A percentile compares a stretch with the other conserved stretches of the same genome.
Conservation (phyloP, 2,797 vertebrate genomes). For the Tympanoctomys barrerae region DNA sequence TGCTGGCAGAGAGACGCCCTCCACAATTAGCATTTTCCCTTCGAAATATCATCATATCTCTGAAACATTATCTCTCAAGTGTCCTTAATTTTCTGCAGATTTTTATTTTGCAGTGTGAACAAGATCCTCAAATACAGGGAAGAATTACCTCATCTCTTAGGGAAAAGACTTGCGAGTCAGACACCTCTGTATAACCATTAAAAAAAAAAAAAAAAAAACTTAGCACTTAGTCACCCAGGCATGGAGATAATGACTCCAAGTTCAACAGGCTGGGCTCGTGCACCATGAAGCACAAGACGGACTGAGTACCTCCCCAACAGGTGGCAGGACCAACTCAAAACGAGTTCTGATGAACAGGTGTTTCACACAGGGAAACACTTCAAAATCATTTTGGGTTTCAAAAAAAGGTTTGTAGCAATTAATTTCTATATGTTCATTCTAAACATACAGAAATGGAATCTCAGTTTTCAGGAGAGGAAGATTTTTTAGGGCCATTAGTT, state of each 20-base stretch:
- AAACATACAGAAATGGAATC: not conserved
- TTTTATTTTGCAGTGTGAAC: slow-evolving; percentile 74
- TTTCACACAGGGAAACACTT: not conserved
- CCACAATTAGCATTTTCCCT: slow-evolving; percentile 84
- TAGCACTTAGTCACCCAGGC: not conserved
- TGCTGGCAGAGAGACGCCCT: slow-evolving; percentile 75
- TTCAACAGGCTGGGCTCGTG: not conserved
- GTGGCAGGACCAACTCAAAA: not conserved
- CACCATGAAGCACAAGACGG: not conserved
- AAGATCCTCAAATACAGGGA: slow-evolving; percentile 67
- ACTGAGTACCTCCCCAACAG: not conserved
- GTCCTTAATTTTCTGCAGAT: slow-evolving; percentile 56
- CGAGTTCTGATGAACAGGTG: slow-evolving; percentile 47
- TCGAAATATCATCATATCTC: slow-evolving; percentile 78
- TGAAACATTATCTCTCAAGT: slow-evolving; percentile 76
- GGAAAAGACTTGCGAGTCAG: slow-evolving; percentile 30
- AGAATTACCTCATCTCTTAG: slow-evolving; percentile 50
- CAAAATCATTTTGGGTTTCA: slow-evolving; percentile 26
- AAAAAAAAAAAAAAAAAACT: not conserved
- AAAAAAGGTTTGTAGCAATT: slow-evolving; percentile 51
- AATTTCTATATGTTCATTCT: slow-evolving; percentile 4
- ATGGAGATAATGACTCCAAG: not conserved
- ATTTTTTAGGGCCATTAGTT: not conserved
- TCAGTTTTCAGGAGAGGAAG: slow-evolving; percentile 30
- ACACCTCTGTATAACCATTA: not conserved